Evolutionary conservation across 1,140 invertebrate genomes (phyloP), one percentile per base, ranked within the genome.

Genomic region (Diplogasteroides magnus): DNA sequence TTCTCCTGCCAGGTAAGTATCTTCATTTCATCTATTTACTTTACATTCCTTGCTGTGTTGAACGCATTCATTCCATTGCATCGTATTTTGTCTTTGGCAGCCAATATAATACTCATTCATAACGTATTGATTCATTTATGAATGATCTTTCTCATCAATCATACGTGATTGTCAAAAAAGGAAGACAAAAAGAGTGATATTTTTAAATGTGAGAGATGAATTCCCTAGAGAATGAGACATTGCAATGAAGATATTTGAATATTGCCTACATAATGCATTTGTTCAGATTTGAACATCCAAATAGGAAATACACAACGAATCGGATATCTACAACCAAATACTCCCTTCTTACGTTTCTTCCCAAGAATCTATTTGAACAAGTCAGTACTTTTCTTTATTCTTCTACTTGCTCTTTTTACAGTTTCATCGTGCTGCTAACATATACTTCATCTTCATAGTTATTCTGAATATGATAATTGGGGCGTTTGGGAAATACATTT

Each of bases 391-490:
- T 93, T 94, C 74, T 37, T 31, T 57, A 48, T 65, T 31, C 29
- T 55, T 31, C 28, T n/a, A 57, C 2, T 15, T 31, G 61, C 15
- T 32, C 14, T 19, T 2, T 31, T 73, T 73, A 14, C 27, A 73
- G 61, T 85, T 86, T 74, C 85, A 86, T 71, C 79, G 86, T 69
- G 92, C 96, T 81, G 95, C 95, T 55, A 98, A 98, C 87, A 86
- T 97, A 72, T 98, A 98, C 86, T 98, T 98, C 85, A 90, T 98
- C 79, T 92, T 94, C 82, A 96, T 98, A 77, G 92, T 97, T 67
- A 86, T 97, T 71, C 86, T 95, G 48, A 72, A 65, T 65, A 73
- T 66, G 62, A 73, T 71, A 19, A 77, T 94, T 37, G 93, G 92
- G 85, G 94, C 94, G 0, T 97, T 97, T 85, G 93, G 92, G 70